Evolutionary conservation across 2,113 vertebrate species (phyloP).

Genomic region (Labrus mixtus): DNA sequence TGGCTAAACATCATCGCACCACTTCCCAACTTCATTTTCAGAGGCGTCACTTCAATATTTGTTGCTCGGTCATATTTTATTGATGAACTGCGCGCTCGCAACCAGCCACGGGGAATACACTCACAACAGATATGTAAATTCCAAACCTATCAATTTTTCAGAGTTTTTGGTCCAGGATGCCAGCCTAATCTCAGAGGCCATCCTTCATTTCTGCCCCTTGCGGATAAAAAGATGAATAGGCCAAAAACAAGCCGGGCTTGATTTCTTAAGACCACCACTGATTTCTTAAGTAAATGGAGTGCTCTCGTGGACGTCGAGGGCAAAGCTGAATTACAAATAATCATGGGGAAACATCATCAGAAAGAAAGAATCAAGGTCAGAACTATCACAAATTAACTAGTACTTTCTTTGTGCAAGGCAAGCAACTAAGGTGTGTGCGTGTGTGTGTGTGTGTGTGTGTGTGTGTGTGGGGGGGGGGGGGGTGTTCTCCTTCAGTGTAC

Average conservation of each 20-base stretch:
- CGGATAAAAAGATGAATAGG: conserved; percentile 64
- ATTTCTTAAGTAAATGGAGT: conserved; percentile 56
- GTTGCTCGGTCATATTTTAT: conserved; percentile 65
- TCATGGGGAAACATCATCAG: conserved; percentile 61
- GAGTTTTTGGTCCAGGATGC: conserved; percentile 47
- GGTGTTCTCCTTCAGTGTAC: conserved; percentile 45
- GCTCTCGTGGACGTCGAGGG: conserved; percentile 51
- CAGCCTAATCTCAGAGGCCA: conserved; percentile 49
- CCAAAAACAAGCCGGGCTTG: conserved; percentile 54
- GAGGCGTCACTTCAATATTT: conserved; percentile 41
- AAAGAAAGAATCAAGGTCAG: conserved; percentile 70
- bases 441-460: too few relatives aligned
- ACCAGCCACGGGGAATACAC: conserved; percentile 47
- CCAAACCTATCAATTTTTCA: conserved; percentile 68
- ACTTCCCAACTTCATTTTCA: conserved; percentile 37
- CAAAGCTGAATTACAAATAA: conserved; percentile 73
- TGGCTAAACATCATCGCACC: conserved; percentile 9
- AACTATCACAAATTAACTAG: conserved; percentile 62
- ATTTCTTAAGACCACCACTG: conserved; percentile 61
- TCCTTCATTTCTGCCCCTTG: conserved; percentile 63
- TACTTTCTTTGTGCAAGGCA: conserved; percentile 67
- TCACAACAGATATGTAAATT: conserved; percentile 69
- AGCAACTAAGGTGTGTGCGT: conserved; percentile 56
- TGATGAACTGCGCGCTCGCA: conserved; percentile 47
- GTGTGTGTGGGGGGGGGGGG: neutral